Evolutionary conservation across 2,888 invertebrate species (phyloP), one percentile per base, ranked within the genome.

Genomic region (Clepsis dumicolana): DNA sequence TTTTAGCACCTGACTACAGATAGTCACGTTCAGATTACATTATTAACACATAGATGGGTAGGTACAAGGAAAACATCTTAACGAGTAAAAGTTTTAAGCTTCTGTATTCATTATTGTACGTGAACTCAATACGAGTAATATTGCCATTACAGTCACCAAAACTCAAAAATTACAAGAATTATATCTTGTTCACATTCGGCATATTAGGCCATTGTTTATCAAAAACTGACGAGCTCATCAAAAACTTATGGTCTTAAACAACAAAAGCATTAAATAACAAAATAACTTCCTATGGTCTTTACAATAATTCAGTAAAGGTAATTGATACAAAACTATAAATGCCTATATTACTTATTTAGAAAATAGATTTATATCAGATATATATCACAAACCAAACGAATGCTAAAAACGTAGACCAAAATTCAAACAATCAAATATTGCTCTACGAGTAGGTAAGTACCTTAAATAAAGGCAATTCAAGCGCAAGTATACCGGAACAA

Each of bases 301-400:
- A 35, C 8, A 52, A 25, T n/a, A 25, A 50, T 50, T 24, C 2
- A 14, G n/a, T 52, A n/a, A 57, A 56, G 32, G 21, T 35, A 12
- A 16, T 56, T 32, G 8, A 32, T 56, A 27, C 4, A 18, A 44
- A 59, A 44, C 44, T 59, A 44, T 59, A 59, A 59, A 60, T 60
- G 60, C 60, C 21, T 29, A n/a, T n/a, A 60, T 16, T 25, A 59
- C 29, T 14, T 60, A 59, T 48, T 14, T 60, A 29, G 18, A 29
- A 7, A 48, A 21, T 21, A 60, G 27, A 14, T 38, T 44, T 4
- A 44, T 48, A 60, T 60, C 60, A 60, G 27, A 14, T 38, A 29
- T 4, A 44, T 48, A 60, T 60, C 60, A 60, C 60, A 60, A 60
- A 29, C 24, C 32, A 27, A 60, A 60, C 14, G 44, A 18, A 25